Conservation (phyloP, 2,888 invertebrate species). For the Lysandra coridon region DNA sequence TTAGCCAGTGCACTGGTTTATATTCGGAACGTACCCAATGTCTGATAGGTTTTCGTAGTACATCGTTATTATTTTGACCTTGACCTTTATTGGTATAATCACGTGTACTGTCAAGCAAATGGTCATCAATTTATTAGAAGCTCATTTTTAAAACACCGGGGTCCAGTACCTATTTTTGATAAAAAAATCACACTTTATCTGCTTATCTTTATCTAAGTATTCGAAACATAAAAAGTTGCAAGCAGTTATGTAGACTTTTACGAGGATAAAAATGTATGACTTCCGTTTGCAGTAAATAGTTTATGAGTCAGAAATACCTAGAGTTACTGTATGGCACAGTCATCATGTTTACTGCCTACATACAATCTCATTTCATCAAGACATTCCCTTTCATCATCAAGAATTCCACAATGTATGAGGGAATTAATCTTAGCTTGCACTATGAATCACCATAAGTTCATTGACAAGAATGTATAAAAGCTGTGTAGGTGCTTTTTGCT, state of each 20-base stretch:
- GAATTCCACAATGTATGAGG: neutral
- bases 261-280: slow-evolving; percentile 20
- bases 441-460: neutral
- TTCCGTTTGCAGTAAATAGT: slow-evolving; percentile 10
- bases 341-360: neutral
- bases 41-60: too few species aligned
- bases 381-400: neutral
- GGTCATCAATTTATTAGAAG: too few species aligned
- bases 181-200: too few species aligned
- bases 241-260: neutral
- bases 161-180: too few species aligned
- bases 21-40: too few species aligned
- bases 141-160: too few species aligned
- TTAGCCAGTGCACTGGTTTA: too few species aligned
- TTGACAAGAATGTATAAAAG: neutral
- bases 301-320: neutral
- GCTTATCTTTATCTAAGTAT: slow-evolving; percentile 1
- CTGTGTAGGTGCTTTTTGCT: neutral
- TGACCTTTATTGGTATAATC: too few species aligned
- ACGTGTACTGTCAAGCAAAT: too few species aligned
- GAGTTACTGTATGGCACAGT: neutral
- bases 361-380: neutral
- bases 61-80: too few species aligned
- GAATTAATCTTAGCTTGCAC: neutral
- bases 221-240: neutral